Conservation (phyloP, 2,113 vertebrate genomes). For the Oreocharis arfaki region DNA sequence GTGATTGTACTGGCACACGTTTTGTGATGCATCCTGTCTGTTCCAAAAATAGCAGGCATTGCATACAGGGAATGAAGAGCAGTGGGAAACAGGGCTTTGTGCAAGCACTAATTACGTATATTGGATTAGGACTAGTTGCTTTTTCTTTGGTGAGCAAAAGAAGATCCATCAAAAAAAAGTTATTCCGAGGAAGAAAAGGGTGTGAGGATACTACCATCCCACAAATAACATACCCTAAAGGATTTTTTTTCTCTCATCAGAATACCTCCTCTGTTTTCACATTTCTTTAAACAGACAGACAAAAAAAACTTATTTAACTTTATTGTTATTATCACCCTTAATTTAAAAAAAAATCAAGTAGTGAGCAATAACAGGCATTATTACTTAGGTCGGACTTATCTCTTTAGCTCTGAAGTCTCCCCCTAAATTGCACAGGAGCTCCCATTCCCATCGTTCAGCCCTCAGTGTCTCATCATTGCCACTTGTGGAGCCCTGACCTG, state of each 20-base stretch:
- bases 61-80: neutral
- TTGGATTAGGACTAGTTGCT: neutral
- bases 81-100: neutral
- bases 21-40: neutral
- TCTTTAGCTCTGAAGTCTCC: neutral
- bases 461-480: accelerated
- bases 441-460: neutral
- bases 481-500: neutral
- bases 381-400: neutral
- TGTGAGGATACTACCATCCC: neutral
- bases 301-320: neutral
- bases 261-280: neutral
- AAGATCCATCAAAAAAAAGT: neutral
- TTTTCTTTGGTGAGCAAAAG: neutral
- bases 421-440: neutral
- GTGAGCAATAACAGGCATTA: neutral
- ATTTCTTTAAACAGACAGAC: neutral
- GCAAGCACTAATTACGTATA: neutral
- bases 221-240: neutral
- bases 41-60: neutral
- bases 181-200: neutral
- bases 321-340: neutral
- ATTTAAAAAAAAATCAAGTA: neutral
- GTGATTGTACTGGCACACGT: neutral
- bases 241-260: neutral